Conservation (phyloP, 2,888 invertebrate species). For the Torymus aiolomorphi region DNA sequence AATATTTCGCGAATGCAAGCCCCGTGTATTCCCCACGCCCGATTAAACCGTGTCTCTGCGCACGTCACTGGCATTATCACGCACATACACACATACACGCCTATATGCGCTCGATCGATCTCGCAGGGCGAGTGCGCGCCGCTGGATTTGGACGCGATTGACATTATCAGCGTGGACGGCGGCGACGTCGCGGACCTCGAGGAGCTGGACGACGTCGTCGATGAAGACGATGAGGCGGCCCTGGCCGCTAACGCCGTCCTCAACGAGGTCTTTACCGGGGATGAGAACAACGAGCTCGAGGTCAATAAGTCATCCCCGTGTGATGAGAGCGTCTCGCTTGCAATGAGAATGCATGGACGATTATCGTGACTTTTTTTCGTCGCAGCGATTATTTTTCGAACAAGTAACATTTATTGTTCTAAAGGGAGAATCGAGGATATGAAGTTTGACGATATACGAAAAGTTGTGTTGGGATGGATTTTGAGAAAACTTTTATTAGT, state of each 20-base stretch:
- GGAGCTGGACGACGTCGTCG: constrained; percentile 40
- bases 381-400: no score
- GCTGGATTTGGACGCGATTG: constrained; percentile 53
- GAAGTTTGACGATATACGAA: no score
- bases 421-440: no score
- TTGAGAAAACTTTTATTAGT: no score
- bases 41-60: constrained; percentile 29
- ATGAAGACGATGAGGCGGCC: constrained; percentile 24
- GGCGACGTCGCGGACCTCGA: constrained; percentile 40
- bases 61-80: no score
- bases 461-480: no score
- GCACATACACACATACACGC: no score
- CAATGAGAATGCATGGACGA: no score
- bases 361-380: no score
- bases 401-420: no score
- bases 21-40: not conserved
- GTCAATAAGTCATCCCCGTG: constrained; percentile 7
- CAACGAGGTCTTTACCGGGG: constrained; percentile 11
- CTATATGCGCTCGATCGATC: constrained; percentile 33
- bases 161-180: constrained; percentile 53
- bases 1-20: not conserved
- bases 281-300: constrained; percentile 43
- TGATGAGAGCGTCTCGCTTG: no score
- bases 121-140: constrained; percentile 40
- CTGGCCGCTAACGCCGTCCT: not conserved